Evolutionary conservation across 2,888 invertebrate species (phyloP).

Genomic region (Cataglyphis albicans): DNA sequence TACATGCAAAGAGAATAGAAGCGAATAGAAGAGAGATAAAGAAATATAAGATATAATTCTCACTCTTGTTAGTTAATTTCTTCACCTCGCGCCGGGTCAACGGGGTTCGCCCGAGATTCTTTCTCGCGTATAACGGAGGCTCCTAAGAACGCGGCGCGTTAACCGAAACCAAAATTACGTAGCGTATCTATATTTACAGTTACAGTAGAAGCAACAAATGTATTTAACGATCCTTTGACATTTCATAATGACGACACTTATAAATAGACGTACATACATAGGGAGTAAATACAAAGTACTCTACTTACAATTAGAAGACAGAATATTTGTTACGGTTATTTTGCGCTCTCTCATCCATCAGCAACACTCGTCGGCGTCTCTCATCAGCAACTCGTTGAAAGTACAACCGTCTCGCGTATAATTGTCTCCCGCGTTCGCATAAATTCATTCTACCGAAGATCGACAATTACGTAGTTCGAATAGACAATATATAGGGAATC

Average conservation of each 20-base stretch:
- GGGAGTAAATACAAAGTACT: conserved; percentile 48
- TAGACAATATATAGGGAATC: conserved; percentile 36
- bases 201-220: conserved; percentile 23
- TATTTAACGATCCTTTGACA: conserved; percentile 29
- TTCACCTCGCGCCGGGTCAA: background rate
- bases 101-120: background rate
- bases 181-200: conserved; percentile 19
- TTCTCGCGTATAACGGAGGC: background rate
- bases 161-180: conserved; percentile 46
- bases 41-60: background rate
- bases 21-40: conserved; percentile 9
- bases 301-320: conserved; percentile 25
- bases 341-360: conserved; percentile 21
- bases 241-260: conserved; percentile 43
- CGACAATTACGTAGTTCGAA: background rate
- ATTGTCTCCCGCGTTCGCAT: conserved; percentile 16
- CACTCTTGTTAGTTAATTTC: conserved; percentile 15
- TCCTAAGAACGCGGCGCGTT: background rate
- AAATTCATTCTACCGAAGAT: background rate
- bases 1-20: background rate
- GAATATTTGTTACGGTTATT: conserved; percentile 24
- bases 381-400: conserved; percentile 43
- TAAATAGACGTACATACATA: conserved; percentile 16
- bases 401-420: conserved; percentile 33
- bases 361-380: background rate